Evolutionary conservation across 2,797 vertebrate species (phyloP).

Genomic region (Garrulus glandarius): DNA sequence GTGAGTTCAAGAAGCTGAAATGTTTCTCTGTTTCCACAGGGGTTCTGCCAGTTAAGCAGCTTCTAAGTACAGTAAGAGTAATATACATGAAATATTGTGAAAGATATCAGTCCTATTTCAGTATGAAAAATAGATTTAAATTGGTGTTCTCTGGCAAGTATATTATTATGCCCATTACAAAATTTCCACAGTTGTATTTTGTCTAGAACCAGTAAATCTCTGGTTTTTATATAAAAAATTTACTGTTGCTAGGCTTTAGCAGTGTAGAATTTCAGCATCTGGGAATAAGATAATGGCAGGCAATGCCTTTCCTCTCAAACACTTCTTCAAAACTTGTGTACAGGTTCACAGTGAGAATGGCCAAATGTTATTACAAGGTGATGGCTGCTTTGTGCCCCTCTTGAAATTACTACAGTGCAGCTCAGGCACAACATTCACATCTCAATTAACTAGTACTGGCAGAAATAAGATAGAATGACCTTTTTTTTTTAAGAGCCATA

Average conservation of each 20-base stretch:
- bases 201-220: neutral
- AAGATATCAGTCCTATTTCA: neutral
- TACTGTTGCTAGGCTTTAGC: neutral
- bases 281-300: neutral
- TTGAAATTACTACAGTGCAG: neutral
- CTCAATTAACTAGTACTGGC: neutral
- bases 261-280: neutral
- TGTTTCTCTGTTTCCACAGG: neutral
- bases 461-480: neutral
- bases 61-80: neutral
- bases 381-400: neutral
- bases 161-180: neutral
- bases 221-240: neutral
- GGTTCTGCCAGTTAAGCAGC: neutral
- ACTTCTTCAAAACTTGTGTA: neutral
- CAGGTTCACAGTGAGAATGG: neutral
- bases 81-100: neutral
- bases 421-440: neutral
- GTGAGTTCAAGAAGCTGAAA: neutral
- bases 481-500: neutral
- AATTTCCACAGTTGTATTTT: neutral
- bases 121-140: neutral
- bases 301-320: neutral
- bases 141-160: neutral
- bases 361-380: neutral